A percentile compares a stretch with the other conserved stretches of the same genome.
Conservation (phyloP, 92 coral and sea anemone species). For the Pocillopora grandis region DNA sequence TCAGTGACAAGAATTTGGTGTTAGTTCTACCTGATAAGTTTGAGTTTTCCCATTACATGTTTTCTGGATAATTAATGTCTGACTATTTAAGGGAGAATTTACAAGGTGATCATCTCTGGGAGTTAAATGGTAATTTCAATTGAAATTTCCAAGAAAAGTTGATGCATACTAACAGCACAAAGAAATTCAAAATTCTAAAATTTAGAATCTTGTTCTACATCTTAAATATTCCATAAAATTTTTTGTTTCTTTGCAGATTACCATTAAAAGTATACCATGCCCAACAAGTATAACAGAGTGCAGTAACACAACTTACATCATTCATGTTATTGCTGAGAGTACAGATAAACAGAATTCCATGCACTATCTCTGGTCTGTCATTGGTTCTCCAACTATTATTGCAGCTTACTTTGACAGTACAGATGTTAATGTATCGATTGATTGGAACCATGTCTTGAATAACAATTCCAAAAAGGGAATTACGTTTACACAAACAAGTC, state of each 20-base stretch:
- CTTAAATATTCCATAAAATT: background rate
- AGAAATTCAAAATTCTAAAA: too few relatives aligned
- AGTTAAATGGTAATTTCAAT: too few relatives aligned
- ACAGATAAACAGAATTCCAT: slow-evolving; percentile 62
- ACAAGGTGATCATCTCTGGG: too few relatives aligned
- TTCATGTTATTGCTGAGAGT: slow-evolving; percentile 62
- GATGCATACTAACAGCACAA: too few relatives aligned
- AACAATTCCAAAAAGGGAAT: slow-evolving; percentile 29
- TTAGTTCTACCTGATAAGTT: too few relatives aligned
- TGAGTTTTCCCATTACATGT: too few relatives aligned
- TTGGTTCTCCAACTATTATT: slow-evolving; percentile 79
- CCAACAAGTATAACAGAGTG: background rate
- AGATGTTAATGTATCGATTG: background rate
- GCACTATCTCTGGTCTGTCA: slow-evolving; percentile 86
- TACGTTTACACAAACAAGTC: slow-evolving; percentile 36
- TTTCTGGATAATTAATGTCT: too few relatives aligned
- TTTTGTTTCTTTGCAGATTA: slow-evolving; percentile 20
- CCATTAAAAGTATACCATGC: background rate
- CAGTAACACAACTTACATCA: slow-evolving; percentile 14
- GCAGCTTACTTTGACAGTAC: slow-evolving; percentile 64
- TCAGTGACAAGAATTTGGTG: too few relatives aligned
- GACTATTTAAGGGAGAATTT: too few relatives aligned
- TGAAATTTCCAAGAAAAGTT: too few relatives aligned
- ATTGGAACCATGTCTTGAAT: slow-evolving; percentile 20
- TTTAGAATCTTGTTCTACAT: too few relatives aligned